Evolutionary conservation across 2,113 vertebrate genomes (phyloP).

Genomic region (Otocyon megalotis): DNA sequence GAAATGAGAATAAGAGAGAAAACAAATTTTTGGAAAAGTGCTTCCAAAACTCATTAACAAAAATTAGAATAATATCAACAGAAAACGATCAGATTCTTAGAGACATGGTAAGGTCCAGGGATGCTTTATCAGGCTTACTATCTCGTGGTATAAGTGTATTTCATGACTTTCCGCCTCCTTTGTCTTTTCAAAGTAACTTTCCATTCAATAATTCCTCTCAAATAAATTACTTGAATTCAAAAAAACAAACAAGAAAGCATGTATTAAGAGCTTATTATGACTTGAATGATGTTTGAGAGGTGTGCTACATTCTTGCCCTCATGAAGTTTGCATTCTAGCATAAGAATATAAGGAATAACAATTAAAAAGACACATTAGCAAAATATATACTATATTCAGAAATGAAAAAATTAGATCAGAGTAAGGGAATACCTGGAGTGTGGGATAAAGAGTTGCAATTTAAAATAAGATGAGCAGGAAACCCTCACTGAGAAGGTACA

Average conservation of each 20-base stretch:
- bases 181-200: neutral
- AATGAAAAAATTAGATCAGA: neutral
- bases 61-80: neutral
- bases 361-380: neutral
- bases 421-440: neutral
- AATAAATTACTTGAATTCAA: neutral
- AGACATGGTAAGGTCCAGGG: neutral
- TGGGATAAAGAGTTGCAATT: neutral
- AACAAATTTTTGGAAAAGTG: neutral
- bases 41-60: neutral
- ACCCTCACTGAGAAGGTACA: neutral
- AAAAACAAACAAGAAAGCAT: neutral
- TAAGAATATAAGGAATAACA: neutral
- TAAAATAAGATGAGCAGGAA: neutral
- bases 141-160: neutral
- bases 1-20: neutral
- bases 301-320: neutral
- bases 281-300: neutral
- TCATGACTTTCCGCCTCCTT: neutral
- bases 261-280: neutral
- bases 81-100: neutral
- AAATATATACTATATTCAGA: neutral
- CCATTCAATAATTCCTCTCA: neutral
- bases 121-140: neutral
- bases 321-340: neutral